Evolutionary conservation across 2,113 vertebrate genomes (phyloP).

Genomic region (Triplophysa siluroides): DNA sequence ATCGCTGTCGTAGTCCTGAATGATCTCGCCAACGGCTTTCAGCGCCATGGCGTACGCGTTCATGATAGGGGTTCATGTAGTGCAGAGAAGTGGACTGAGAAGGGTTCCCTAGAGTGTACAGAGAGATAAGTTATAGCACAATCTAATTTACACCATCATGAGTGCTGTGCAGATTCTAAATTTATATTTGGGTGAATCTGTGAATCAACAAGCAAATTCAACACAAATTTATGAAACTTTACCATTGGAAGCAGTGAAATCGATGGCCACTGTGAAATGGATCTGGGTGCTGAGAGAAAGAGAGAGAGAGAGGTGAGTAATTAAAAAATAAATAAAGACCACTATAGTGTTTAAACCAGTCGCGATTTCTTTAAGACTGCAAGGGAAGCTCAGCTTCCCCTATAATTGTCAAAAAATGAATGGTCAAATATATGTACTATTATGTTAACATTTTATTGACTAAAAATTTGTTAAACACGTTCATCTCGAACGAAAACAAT

Average conservation of each 20-base stretch:
- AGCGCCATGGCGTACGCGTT: slow-evolving; percentile 93
- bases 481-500: no score
- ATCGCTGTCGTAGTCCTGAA: slow-evolving; percentile 95
- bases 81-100: slow-evolving; percentile 93
- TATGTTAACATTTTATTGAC: no score
- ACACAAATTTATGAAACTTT: slow-evolving; percentile 63
- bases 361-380: no score
- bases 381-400: no score
- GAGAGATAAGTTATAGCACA: slow-evolving; percentile 30
- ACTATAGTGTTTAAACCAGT: not conserved
- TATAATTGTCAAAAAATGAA: no score
- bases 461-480: no score
- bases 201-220: not conserved
- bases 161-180: not conserved
- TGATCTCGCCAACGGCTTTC: slow-evolving; percentile 93
- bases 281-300: slow-evolving; percentile 83
- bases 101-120: slow-evolving; percentile 77
- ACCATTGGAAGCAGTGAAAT: slow-evolving; percentile 97
- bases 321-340: slow-evolving; percentile 45
- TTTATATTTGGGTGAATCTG: not conserved
- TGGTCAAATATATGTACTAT: no score
- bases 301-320: slow-evolving; percentile 51
- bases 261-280: slow-evolving; percentile 96
- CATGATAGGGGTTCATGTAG: slow-evolving; percentile 97
- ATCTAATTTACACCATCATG: not conserved